Base-by-base conservation (phyloP, 2,888 invertebrate genomes). In the Zygothrica quintamaculata region DNA sequence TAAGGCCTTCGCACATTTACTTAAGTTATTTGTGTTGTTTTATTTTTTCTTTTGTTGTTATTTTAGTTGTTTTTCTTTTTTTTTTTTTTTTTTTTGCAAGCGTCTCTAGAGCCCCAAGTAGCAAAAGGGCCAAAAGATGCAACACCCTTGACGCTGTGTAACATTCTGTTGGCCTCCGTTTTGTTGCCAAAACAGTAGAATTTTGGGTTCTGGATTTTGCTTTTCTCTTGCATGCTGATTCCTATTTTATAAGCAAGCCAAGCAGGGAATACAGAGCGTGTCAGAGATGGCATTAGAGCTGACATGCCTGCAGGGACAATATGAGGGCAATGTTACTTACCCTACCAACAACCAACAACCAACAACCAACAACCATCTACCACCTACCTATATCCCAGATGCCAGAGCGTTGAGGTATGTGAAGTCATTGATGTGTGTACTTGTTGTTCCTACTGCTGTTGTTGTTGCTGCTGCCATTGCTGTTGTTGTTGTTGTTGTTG, bases 261-360 rank as follows among this genome's bases (percentile, higher is more conserved):
- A 60, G 65, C 36, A 43, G 76, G 74, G 77, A 71, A 62, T 67
- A 55, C 26, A 53, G 58, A 84, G 82, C 85, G 87, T 87, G 89
- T 82, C 89, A 89, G 77, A 69, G 88, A 79, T 84, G 81, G 84
- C 78, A 85, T 88, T 86, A 85, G 81, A 80, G 84, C 77, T 87
- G 87, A 88, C 85, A 88, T 85, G 80, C 81, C 89, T 87, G 75
- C 56, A 75, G 85, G 88, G 85, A 82, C 72, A 82, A 67, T 65
- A 66, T 39, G 53, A 44, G 56, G 44, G 46, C 47, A 31, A 65
- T 46, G 29, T 7, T 18, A 44, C 18, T 9, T 6, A 9, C 39
- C 18, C n/a, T n/a, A n/a, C n/a, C n/a, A n/a, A n/a, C n/a, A n/a
- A n/a, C n/a, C n/a, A n/a, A n/a, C n/a, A n/a, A n/a, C n/a, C n/a